Evolutionary conservation across 1,140 invertebrate species (phyloP), one percentile per base, ranked within the genome.

Genomic region (Heliconius hermathena): DNA sequence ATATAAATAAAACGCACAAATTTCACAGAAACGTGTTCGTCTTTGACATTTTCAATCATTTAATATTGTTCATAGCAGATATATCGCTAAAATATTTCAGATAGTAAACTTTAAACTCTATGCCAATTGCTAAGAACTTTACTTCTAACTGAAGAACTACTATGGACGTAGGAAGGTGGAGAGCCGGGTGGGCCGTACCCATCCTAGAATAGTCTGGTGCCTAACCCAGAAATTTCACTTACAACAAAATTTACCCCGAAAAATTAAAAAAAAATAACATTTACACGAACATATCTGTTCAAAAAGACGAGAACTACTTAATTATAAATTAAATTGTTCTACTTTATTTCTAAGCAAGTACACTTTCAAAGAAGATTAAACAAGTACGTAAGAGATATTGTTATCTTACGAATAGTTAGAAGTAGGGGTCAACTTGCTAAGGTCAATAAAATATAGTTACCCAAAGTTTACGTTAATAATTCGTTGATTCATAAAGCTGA

Each of bases 401-500:
- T 74, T 52, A 74, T 74, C 60, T 66, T 26, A 26, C 22, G 4
- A 29, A 66, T 18, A 26, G 5, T 66, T 66, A 66, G 22, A 66
- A 66, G 60, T 66, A 18, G 13, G 22, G 60, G 60, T 66, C 60
- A 66, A 66, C 60, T 29, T 66, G 60, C 22, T 66, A 66, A 29
- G 60, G 60, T 66, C 60, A 66, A 66, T n/a, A n/a, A n/a, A n/a
- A n/a, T n/a, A n/a, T n/a, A n/a, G n/a, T n/a, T 29, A 66, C 11
- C 3, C 11, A 66, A 29, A 26, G 60, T 66, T 66, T 66, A 66
- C 26, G 13, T 66, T 66, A 11, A 16, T 29, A n/a, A 66, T 66
- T 66, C 60, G 26, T 60, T 60, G n/a, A 22, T 66, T 22, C 60
- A 29, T 46, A 46, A 26, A 66, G 8, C 54, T 60, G 60, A 66